These are phyloP conservation scores for Diaprepes abbreviatus DNA, from an alignment of 2,888 invertebrate species.

Conservation along the genomic window DNA sequence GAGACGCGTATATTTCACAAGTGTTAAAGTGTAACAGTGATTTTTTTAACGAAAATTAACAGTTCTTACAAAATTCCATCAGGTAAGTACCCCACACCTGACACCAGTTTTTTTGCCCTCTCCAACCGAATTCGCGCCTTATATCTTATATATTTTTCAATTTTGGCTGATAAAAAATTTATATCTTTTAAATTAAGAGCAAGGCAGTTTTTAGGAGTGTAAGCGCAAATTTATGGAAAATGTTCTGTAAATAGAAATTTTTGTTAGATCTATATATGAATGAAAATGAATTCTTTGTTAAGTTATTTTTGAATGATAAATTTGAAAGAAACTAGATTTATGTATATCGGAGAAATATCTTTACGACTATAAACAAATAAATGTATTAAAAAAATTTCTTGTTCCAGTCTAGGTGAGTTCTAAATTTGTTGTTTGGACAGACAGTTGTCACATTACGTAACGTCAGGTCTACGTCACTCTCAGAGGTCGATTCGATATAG, in stretches of 20 bases:
- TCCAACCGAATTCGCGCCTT: background rate
- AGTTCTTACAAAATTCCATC: background rate
- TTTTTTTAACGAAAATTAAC: background rate
- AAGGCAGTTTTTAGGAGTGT: too few species aligned
- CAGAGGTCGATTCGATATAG: constrained; percentile 28
- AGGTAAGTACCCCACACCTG: constrained; percentile 24
- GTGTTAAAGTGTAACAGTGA: constrained; percentile 14
- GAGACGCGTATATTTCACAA: constrained; percentile 6
- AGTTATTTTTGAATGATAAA: too few species aligned
- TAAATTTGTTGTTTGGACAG: constrained; percentile 23
- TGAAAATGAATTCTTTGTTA: too few species aligned
- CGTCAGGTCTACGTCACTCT: constrained; percentile 38
- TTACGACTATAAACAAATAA: too few species aligned
- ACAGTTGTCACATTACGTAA: constrained; percentile 42
- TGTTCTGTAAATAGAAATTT: too few species aligned
- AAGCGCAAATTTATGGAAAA: too few species aligned
- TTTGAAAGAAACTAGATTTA: too few species aligned
- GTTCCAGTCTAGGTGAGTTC: background rate
- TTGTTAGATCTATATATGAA: too few species aligned
- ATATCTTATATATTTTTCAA: background rate
- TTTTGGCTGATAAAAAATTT: too few species aligned
- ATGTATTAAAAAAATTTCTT: background rate
- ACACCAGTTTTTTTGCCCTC: constrained; percentile 10
- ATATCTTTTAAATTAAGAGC: too few species aligned
- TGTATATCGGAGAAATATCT: too few species aligned